A percentile compares a stretch with the other conserved stretches of the same genome.
phyloP scores from a whole-genome alignment of 2,797 vertebrate species.

The Melanogrammus aeglefinus region DNA sequence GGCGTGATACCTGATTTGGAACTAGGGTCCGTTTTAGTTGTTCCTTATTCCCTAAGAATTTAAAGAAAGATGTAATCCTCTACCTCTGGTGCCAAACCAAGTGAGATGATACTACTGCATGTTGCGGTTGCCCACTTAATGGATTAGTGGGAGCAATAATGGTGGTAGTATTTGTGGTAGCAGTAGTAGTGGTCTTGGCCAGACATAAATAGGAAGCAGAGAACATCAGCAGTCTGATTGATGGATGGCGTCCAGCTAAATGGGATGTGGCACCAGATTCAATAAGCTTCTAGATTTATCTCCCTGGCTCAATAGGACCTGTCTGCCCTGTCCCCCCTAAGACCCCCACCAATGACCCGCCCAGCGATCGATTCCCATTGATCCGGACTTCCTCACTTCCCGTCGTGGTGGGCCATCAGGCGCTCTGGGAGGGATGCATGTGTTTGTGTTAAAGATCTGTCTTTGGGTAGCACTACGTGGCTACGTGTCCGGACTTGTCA shows the following conservation, averaged over 20 bases:
- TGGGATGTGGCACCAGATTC: background rate
- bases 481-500: slow-evolving; percentile 21
- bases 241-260: background rate
- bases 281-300: background rate
- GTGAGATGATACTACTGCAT: background rate
- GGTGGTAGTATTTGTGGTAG: background rate
- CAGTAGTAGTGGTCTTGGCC: background rate
- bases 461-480: slow-evolving; percentile 24
- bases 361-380: slow-evolving; percentile 34
- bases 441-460: slow-evolving; percentile 24
- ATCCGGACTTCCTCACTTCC: slow-evolving; percentile 14
- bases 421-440: slow-evolving; percentile 20
- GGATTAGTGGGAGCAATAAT: background rate
- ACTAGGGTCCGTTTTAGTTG: background rate
- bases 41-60: background rate
- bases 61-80: background rate
- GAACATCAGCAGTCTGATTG: background rate
- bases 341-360: slow-evolving; percentile 6
- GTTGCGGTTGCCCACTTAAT: background rate
- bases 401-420: slow-evolving; percentile 9
- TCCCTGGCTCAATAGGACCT: background rate
- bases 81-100: background rate
- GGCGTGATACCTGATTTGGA: background rate
- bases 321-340: background rate
- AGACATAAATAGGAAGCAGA: background rate